Conservation (phyloP, 2,113 vertebrate genomes). For the Misgurnus anguillicaudatus region DNA sequence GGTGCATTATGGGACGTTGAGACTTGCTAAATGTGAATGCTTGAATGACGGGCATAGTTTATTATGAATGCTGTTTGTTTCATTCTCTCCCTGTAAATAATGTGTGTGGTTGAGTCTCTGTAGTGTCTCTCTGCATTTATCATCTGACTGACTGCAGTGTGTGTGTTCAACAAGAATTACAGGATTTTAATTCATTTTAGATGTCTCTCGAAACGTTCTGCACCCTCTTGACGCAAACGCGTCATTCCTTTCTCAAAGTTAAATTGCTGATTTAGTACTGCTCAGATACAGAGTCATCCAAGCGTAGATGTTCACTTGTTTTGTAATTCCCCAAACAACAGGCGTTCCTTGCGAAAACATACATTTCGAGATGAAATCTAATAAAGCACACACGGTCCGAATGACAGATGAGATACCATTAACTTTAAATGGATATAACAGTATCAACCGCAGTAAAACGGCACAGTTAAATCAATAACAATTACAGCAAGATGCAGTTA, state of each 20-base stretch:
- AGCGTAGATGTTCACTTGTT: conserved; percentile 2
- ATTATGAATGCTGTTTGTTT: not conserved
- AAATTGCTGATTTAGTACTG: not conserved
- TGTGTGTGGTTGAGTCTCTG: not conserved
- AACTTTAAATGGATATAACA: not conserved
- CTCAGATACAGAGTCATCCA: not conserved
- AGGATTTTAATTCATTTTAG: not conserved
- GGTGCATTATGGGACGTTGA: not conserved
- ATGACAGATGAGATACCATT: conserved; percentile 30
- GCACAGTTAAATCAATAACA: conserved; percentile 26
- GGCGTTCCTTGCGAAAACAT: not conserved
- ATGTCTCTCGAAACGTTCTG: not conserved
- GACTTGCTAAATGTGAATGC: not conserved
- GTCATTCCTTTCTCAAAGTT: not conserved
- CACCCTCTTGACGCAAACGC: not conserved
- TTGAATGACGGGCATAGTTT: not conserved
- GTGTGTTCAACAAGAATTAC: not conserved
- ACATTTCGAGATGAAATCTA: conserved; percentile 12
- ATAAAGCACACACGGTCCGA: conserved; percentile 2
- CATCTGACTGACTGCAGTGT: not conserved
- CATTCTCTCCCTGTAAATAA: conserved; percentile 23
- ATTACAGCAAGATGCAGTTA: not conserved
- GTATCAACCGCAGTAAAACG: conserved; percentile 14
- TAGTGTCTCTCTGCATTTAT: not conserved
- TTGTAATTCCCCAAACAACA: not conserved